Percentiles rank a stretch among this genome's conserved stretches.
Evolutionary conservation across 2,888 invertebrate species (phyloP).

Genomic region (Thymelicus acteon): DNA sequence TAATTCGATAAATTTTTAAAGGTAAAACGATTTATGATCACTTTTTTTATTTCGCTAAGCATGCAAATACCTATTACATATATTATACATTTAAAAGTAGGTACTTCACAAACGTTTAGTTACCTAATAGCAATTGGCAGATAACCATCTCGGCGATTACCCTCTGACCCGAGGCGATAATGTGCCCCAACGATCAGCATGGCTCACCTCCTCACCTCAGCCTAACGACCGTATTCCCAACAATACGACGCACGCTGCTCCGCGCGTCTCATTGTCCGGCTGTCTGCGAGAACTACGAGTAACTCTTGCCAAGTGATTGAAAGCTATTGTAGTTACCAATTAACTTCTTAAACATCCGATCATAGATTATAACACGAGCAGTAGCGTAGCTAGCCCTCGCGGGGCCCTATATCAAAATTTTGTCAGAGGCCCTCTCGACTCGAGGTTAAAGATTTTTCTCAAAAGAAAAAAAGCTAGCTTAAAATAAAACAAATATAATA

Average conservation of each 20-base stretch:
- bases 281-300: not conserved
- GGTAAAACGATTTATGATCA: no score
- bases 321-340: not conserved
- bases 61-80: no score
- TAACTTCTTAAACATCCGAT: not conserved
- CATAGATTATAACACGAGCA: no score
- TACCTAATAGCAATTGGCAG: constrained; percentile 2
- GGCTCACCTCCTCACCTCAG: constrained; percentile 4
- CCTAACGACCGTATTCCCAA: constrained; percentile 18
- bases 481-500: no score
- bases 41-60: no score
- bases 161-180: constrained; percentile 12
- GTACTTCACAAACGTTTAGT: not conserved
- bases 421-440: no score
- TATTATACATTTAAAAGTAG: no score
- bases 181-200: constrained; percentile 14
- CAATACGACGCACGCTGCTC: constrained; percentile 1
- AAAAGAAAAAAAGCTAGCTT: no score
- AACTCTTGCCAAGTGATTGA: not conserved
- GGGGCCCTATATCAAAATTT: no score
- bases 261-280: not conserved
- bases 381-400: no score
- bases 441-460: no score
- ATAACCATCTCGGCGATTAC: constrained; percentile 17
- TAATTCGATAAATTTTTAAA: no score